Evolutionary conservation across 2,888 invertebrate genomes (phyloP), one percentile per base, ranked within the genome.

Genomic region (Apodemia duryi): DNA sequence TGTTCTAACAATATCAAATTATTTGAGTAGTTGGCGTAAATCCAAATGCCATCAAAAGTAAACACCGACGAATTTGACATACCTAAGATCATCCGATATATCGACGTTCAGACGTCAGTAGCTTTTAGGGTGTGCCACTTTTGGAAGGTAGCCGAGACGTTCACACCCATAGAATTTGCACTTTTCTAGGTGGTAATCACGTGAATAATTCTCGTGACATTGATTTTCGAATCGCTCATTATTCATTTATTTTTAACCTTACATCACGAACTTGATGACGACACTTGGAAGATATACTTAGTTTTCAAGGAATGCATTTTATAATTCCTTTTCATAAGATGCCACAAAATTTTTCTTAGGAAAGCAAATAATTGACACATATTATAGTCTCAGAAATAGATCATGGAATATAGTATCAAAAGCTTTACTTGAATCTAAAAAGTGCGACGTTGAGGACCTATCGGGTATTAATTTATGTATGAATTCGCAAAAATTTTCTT

Each of bases 51-150:
- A 54, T 54, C 54, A 54, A 54, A 52, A 54, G 29, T 28, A 54
- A 38, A 62, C 11, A 60, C 57, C 52, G 60, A 63, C 52, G 60
- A 63, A 51, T 35, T 63, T 67, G 63, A 61, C 64, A 71, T 71
- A 62, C 68, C 66, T 46, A 60, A 67, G 67, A 67, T 71, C 69
- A 68, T 70, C 65, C 69, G 71, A 67, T 66, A 38, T 63, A 32
- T 54, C 64, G 61, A 69, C 54, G 29, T 54, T 54, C 46, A n/a
- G 54, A 54, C 54, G 54, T 54, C 54, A 54, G 54, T 29, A 52
- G 11, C 2, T 28, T 7, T 52, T 21, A 52, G 52, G 52, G 52
- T 54, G 52, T 54, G 52, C 28, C 9, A 4, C 9, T 28, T 54
- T 54, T 54, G 54, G 54, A 57, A 29, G 54, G 21, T 32, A 57